A percentile compares a stretch with the other conserved stretches of the same genome.
phyloP scores from a whole-genome alignment of 2,888 invertebrate species.

The Lasioglossum calceatum region DNA sequence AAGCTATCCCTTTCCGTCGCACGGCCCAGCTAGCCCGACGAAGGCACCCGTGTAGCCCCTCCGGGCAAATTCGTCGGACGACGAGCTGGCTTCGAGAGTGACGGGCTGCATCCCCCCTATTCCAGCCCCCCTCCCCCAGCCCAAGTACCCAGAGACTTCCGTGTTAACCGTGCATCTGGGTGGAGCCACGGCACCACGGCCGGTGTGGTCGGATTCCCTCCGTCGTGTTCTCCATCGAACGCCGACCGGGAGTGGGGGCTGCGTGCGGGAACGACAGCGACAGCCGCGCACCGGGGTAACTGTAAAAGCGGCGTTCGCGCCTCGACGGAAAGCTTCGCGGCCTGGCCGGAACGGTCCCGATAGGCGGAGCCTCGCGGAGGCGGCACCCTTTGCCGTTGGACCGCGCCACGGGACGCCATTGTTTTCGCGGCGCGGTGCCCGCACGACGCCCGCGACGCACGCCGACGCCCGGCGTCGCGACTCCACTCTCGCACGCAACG shows the following conservation, averaged over 20 bases:
- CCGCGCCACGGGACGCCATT: conserved; percentile 75
- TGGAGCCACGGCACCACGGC: conserved; percentile 36
- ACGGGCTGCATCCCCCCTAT: conserved; percentile 23
- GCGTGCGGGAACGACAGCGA: conserved; percentile 26
- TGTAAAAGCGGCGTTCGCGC: conserved; percentile 35
- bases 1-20: conserved; percentile 7
- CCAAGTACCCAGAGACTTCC: neutral
- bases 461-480: conserved; percentile 77
- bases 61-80: conserved; percentile 64
- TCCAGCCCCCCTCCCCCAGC: conserved; percentile 19
- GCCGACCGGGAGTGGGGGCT: neutral
- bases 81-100: conserved; percentile 54
- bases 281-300: conserved; percentile 13
- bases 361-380: conserved; percentile 79
- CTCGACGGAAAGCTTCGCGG: neutral
- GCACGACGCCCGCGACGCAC: conserved; percentile 67
- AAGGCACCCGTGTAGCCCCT: conserved; percentile 59
- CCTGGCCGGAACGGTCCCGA: conserved; percentile 19
- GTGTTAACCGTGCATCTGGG: conserved; percentile 41
- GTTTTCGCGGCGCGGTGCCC: conserved; percentile 70
- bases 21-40: conserved; percentile 20
- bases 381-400: conserved; percentile 78
- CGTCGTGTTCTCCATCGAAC: conserved; percentile 43
- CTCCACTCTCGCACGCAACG: conserved; percentile 77
- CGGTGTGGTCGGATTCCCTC: conserved; percentile 52